Base-by-base conservation (phyloP, 2,888 invertebrate genomes). In the Apodemia zela region DNA sequence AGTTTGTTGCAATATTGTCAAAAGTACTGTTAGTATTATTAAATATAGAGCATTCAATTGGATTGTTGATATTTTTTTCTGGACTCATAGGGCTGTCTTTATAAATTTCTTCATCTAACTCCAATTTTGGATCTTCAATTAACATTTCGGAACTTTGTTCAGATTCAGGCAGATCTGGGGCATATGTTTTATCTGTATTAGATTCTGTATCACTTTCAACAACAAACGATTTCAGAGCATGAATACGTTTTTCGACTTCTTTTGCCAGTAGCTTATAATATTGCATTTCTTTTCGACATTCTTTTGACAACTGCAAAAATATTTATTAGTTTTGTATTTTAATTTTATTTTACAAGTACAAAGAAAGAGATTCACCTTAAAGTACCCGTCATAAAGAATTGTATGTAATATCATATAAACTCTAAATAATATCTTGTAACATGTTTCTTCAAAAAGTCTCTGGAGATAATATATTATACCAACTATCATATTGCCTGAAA, bases 231-330 rank as follows among this genome's bases (percentile, higher is more conserved):
- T 85, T 82, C 1, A 92, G 82, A 63, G 88, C 81, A 7, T 78
- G 72, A 66, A 94, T 85, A 61, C 93, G 88, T 73, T 93, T 91
- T 77, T 96, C 95, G 6, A 94, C 87, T 74, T 93, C 93, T 65
- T 94, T 84, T 0, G 96, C 96, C 65, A 95, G 83, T 59, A 94
- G 85, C 77, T 93, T 94, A 78, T 95, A 95, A 70, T 93, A 92
- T 72, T 92, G 92, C 93, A 96, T 94, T 84, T 96, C 94, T 74
- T 91, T 87, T 33, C 93, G 88, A 68, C 93, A 91, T 79, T 94
- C 92, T 69, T 93, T 90, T 13, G 94, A 95, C 78, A 96, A 90
- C 96, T 96, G 81, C 62, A 92, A 89, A 67, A 57, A 54, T 21
- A 65, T 60, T 62, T 51, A 65, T 62, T 59, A 60, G 49, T 57